phyloP scores from a whole-genome alignment of 2,113 vertebrate species.

The Pelmatolapia mariae region DNA sequence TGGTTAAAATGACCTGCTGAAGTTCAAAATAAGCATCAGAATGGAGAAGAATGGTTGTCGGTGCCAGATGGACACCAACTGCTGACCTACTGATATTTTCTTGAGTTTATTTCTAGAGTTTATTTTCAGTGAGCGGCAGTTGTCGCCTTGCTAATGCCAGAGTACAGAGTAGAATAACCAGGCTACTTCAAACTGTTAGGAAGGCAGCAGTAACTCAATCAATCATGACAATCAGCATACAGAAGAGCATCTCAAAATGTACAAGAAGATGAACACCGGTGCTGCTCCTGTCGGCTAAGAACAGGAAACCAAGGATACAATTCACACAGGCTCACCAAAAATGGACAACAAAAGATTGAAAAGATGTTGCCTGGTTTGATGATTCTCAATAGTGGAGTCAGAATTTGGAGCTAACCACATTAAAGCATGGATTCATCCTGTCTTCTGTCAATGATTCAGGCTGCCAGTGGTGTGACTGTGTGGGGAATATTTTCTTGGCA shows the following conservation, averaged over 20 bases:
- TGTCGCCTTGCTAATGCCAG: neutral
- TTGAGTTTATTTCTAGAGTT: neutral
- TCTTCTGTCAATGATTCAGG: accelerated
- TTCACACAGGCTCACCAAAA: neutral
- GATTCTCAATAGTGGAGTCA: neutral
- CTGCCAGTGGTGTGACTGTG: neutral
- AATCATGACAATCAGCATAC: neutral
- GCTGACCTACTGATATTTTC: neutral
- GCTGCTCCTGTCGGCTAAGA: accelerated
- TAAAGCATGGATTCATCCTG: neutral
- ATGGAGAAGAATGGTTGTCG: neutral
- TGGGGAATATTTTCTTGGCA: neutral
- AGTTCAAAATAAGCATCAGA: neutral
- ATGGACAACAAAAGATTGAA: accelerated
- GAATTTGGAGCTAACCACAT: accelerated
- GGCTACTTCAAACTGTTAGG: neutral
- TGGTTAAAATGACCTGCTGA: neutral
- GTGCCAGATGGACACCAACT: neutral
- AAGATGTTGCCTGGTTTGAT: accelerated
- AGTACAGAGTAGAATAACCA: neutral
- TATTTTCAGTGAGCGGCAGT: neutral
- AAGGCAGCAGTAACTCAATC: neutral
- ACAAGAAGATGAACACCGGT: neutral
- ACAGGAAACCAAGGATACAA: neutral
- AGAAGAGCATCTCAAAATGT: neutral